Percentiles rank a stretch among this genome's conserved stretches.
phyloP scores from a whole-genome alignment of 2,797 vertebrate genomes.

The Chaetophractus vellerosus region DNA sequence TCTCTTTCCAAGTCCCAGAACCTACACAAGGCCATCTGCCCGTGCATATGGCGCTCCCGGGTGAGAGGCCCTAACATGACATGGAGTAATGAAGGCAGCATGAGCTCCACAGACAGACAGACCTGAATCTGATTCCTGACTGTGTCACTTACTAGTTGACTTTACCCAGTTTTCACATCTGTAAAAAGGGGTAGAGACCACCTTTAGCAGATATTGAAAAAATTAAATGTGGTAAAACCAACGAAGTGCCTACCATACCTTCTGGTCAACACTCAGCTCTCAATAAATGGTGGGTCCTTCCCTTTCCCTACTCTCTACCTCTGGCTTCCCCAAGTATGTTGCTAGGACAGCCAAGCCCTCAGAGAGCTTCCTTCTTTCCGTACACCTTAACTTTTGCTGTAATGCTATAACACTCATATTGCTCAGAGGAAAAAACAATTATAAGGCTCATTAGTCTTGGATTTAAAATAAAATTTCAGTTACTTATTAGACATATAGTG shows the following conservation, averaged over 20 bases:
- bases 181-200: neutral
- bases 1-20: neutral
- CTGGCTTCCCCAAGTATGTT: neutral
- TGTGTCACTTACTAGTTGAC: neutral
- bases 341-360: neutral
- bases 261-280: neutral
- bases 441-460: neutral
- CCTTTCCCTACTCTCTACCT: neutral
- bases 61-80: neutral
- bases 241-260: too few species aligned
- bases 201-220: neutral
- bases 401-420: fast-evolving
- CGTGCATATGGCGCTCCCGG: neutral
- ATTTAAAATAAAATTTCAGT: neutral
- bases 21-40: fast-evolving
- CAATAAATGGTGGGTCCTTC: neutral
- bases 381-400: neutral
- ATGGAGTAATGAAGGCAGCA: too few species aligned
- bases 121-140: neutral
- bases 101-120: too few species aligned
- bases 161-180: neutral
- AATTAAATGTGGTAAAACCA: neutral
- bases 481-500: too few species aligned
- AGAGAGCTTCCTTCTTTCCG: neutral
- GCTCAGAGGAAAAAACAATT: too few species aligned